These are phyloP conservation scores for Hipparchia semele DNA, from an alignment of 2,888 invertebrate species.

Conservation along the genomic window DNA sequence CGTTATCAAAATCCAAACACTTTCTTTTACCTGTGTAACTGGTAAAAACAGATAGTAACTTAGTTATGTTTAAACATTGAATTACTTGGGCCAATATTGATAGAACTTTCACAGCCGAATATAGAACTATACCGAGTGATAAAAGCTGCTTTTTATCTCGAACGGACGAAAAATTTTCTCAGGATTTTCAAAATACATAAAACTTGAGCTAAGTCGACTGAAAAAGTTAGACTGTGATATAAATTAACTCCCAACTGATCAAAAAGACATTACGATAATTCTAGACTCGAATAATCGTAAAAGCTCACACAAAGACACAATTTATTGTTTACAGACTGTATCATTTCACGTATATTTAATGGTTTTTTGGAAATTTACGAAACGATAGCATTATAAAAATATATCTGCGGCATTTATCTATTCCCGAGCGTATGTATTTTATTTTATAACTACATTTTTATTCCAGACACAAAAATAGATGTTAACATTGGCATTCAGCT, in stretches of 20 bases:
- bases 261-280: conserved; percentile 18
- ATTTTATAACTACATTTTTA: conserved; percentile 51
- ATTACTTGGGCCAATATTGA: no score
- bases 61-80: no score
- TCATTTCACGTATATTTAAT: conserved; percentile 33
- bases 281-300: conserved; percentile 21
- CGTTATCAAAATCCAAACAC: no score
- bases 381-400: conserved; percentile 39
- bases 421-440: conserved; percentile 45
- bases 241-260: conserved; percentile 8
- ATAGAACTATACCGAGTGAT: no score
- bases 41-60: no score
- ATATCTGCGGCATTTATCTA: conserved; percentile 36
- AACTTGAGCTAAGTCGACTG: background rate
- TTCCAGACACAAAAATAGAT: conserved; percentile 64
- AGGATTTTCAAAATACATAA: background rate
- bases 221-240: background rate
- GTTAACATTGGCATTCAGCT: conserved; percentile 78
- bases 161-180: no score
- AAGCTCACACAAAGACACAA: conserved; percentile 22
- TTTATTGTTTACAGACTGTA: conserved; percentile 30
- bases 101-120: no score
- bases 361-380: conserved; percentile 38
- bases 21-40: no score
- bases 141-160: no score